Evolutionary conservation across 2,888 invertebrate genomes (phyloP), one percentile per base, ranked within the genome.

Genomic region (Dynastes grantii): DNA sequence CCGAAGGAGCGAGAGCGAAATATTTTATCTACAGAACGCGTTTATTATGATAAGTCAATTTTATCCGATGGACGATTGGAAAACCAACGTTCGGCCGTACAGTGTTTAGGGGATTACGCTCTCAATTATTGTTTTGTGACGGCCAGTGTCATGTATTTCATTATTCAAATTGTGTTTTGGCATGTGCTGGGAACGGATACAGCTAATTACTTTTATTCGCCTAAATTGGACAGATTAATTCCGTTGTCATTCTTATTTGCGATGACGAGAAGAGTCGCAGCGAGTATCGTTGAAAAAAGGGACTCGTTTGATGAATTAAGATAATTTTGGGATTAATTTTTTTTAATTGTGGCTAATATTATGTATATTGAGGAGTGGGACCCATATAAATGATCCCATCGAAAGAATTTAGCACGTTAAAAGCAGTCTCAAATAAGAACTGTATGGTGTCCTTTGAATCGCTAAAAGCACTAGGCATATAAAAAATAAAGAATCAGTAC

Each of bases 201-300:
- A 61, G 73, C 73, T 73, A 73, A 73, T 73, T 73, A 58, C 37
- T 58, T 73, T 73, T 73, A 73, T 58, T 73, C 73, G 58, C 40
- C 37, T 73, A 73, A 73, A 73, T 73, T 55, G 73, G 40, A 61
- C 73, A 61, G 58, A 73, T 73, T 73, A 73, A 73, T 73, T 37
- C n/a, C 32, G 55, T 13, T 73, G 37, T 71, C 58, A 9, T 51
- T 51, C 29, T 49, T 29, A 68, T 68, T 68, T 51, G 68, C 68
- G 49, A 29, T 51, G 51, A 51, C 40, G n/a, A 51, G 27, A 68
- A 11, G 2, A 13, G 63, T 29, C 63, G 1, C 13, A 5, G 27
- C 9, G 4, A 2, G 9, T 32, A 32, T 32, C 4, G 27, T 13
- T 5, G 5, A 37, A 63, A 61, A 27, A 63, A 63, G 32, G 13